Evolutionary conservation across 2,888 invertebrate genomes (phyloP), one percentile per base, ranked within the genome.

Genomic region (Neocrepidodera transversa): DNA sequence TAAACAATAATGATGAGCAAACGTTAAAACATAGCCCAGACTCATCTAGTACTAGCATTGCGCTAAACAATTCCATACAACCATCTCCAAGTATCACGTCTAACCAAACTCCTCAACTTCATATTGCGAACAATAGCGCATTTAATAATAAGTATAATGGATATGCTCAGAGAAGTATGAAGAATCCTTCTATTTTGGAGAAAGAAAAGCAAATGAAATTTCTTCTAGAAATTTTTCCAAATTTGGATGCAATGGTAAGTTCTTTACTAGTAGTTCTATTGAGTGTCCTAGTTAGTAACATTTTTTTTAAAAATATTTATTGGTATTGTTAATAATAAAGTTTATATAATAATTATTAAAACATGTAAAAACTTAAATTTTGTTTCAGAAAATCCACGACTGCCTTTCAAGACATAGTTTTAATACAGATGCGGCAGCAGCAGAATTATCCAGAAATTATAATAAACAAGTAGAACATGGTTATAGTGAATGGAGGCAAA

Each of bases 201-300:
- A 84, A 83, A 64, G 86, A 86, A 69, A 80, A 83, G 51, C 80
- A 85, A 62, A 84, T 87, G 72, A 82, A 83, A 72, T 87, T 86
- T 75, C 83, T 88, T 78, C 78, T 83, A 63, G 83, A 85, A 73
- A 84, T 85, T 79, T 87, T 86, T 71, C 87, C 88, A 3, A 82
- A 84, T 55, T 79, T 85, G 67, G 83, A 85, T 63, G 82, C 84
- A 23, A 78, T 84, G 78, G 88, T 87, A 78, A 56, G 40, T 26
- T n/a, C 6, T 6, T 23, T n/a, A n/a, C n/a, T n/a, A n/a, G n/a
- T n/a, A n/a, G n/a, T n/a, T n/a, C n/a, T n/a, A n/a, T n/a, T n/a
- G n/a, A n/a, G n/a, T n/a, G n/a, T n/a, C n/a, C n/a, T n/a, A n/a
- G n/a, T n/a, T n/a, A n/a, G n/a, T n/a, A n/a, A n/a, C n/a, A n/a